Evolutionary conservation across 1,140 invertebrate genomes (phyloP).

Genomic region (Penaeus indicus): DNA sequence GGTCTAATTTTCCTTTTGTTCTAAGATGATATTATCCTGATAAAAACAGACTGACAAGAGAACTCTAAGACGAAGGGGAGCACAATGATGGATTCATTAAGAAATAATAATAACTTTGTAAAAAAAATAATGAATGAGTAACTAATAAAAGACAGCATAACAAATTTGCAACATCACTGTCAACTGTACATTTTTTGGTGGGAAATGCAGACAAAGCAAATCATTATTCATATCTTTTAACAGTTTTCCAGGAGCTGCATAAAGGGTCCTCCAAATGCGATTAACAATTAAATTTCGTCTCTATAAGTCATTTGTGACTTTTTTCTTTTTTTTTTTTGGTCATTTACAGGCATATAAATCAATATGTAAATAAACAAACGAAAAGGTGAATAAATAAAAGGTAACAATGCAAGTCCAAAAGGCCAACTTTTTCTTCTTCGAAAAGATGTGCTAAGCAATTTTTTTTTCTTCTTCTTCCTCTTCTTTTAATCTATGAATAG

Average conservation of each 20-base stretch:
- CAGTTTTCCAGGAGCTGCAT: not conserved
- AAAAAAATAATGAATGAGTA: not conserved
- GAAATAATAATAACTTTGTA: slow-evolving; percentile 1
- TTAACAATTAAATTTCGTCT: no score
- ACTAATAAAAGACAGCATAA: not conserved
- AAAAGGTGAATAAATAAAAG: no score
- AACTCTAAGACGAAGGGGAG: not conserved
- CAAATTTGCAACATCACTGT: not conserved
- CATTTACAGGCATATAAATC: no score
- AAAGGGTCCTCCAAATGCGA: not conserved
- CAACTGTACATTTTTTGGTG: not conserved
- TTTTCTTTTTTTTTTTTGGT: no score
- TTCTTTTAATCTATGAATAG: no score
- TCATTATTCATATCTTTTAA: not conserved
- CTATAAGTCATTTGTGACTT: no score
- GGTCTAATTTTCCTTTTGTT: no score
- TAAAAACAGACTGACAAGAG: not conserved
- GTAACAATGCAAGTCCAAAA: no score
- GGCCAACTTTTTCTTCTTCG: no score
- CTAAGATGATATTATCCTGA: not conserved
- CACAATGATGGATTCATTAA: slow-evolving; percentile 3
- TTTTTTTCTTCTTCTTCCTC: no score
- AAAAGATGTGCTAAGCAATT: no score
- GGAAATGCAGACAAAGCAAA: slow-evolving; percentile 1
- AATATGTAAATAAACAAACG: no score